phyloP scores from a whole-genome alignment of 2,797 vertebrate genomes.

The Molossus molossus region DNA sequence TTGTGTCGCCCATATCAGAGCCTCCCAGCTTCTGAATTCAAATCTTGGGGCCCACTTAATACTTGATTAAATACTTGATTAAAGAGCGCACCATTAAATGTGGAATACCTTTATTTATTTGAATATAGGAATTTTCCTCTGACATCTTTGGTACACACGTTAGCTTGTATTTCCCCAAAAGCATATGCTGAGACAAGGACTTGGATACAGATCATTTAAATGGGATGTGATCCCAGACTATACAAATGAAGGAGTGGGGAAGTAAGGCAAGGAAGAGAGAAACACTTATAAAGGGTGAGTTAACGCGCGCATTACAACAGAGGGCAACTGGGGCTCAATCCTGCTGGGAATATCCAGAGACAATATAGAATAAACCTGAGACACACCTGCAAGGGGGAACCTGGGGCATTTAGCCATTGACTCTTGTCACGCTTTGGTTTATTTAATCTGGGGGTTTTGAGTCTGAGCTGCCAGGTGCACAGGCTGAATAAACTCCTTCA shows the following conservation, averaged over 20 bases:
- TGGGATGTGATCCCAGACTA: not conserved
- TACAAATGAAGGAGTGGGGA: not conserved
- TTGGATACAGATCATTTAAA: not conserved
- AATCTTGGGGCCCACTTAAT: not conserved
- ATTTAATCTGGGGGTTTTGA: not conserved
- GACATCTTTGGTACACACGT: not conserved
- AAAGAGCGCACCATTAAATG: not conserved
- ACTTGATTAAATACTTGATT: conserved; percentile 7
- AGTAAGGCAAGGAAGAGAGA: conserved; percentile 31
- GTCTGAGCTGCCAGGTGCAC: not conserved
- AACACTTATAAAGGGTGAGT: not conserved
- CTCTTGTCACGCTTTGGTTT: not conserved
- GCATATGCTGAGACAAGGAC: not conserved
- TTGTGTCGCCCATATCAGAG: not conserved
- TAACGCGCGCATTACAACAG: not conserved
- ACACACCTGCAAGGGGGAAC: not conserved
- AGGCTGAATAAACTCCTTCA: not conserved
- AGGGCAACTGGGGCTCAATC: not conserved
- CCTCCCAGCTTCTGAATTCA: not conserved
- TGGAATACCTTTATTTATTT: not conserved
- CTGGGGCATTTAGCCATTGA: not conserved
- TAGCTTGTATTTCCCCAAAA: conserved; percentile 37
- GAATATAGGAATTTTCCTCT: conserved; percentile 16
- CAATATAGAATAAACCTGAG: not conserved
- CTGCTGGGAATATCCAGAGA: not conserved